A percentile compares a stretch with the other conserved stretches of the same genome.
These are phyloP conservation scores for Notiomystis cincta DNA, from an alignment of 2,113 vertebrate genomes.

Conservation along the genomic window DNA sequence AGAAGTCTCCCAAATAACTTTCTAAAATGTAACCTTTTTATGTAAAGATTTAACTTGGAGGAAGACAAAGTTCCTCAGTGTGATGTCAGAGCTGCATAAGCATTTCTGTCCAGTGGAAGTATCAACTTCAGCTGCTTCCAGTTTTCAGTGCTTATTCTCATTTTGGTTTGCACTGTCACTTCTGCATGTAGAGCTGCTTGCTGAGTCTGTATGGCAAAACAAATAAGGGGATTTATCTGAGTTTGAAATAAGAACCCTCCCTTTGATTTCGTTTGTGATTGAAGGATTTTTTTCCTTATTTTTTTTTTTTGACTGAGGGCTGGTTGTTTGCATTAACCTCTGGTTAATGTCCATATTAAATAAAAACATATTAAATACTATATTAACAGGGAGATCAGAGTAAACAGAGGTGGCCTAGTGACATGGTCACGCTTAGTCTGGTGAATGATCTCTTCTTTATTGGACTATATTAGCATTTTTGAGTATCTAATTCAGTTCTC, in stretches of 20 bases:
- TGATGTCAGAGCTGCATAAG: neutral
- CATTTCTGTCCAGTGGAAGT: neutral
- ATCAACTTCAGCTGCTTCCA: neutral
- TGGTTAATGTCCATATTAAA: too few relatives aligned
- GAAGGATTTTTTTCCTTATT: accelerated
- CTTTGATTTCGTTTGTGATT: neutral
- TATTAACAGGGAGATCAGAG: neutral
- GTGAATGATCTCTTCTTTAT: neutral
- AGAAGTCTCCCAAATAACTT: neutral
- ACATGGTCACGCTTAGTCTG: neutral
- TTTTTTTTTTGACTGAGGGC: neutral
- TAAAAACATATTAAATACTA: neutral
- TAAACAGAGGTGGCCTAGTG: neutral
- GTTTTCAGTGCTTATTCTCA: neutral
- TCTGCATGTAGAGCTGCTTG: neutral
- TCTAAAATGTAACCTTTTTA: neutral
- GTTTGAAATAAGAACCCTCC: neutral
- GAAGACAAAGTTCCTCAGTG: neutral
- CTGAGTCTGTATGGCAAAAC: neutral
- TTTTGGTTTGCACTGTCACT: neutral
- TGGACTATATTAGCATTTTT: neutral
- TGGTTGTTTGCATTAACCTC: neutral
- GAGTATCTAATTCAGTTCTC: neutral
- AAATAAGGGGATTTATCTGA: neutral
- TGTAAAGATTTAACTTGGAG: neutral